Percentiles rank a stretch among this genome's conserved stretches.
Evolutionary conservation across 2,888 invertebrate genomes (phyloP).

Genomic region (Athalia circularis): DNA sequence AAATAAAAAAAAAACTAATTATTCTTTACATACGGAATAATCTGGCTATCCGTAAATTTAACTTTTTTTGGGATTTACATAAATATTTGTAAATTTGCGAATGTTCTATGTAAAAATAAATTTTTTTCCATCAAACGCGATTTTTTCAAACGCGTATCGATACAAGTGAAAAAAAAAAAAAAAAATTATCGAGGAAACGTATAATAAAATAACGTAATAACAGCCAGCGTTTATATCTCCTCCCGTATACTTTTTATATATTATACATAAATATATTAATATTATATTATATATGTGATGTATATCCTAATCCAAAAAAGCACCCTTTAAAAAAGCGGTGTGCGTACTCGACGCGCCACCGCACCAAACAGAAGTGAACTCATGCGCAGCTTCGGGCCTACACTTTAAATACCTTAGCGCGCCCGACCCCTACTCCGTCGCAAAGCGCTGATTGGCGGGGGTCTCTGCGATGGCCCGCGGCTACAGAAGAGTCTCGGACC

Average conservation of each 20-base stretch:
- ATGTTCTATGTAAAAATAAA: no score
- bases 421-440: constrained; percentile 77
- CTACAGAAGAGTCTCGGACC: constrained; percentile 54
- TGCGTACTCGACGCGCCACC: constrained; percentile 62
- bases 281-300: constrained; percentile 6
- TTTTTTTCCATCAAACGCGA: no score
- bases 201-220: not conserved
- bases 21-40: no score
- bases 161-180: no score
- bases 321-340: constrained; percentile 43
- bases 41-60: no score
- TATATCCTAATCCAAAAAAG: constrained; percentile 30
- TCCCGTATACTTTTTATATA: not conserved
- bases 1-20: no score
- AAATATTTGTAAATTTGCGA: no score
- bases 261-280: not conserved
- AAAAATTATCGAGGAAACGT: not conserved
- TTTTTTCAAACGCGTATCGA: no score
- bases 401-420: constrained; percentile 79
- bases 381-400: constrained; percentile 78
- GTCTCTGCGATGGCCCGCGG: constrained; percentile 60
- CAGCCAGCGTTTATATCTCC: not conserved
- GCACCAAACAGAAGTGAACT: constrained; percentile 78
- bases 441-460: constrained; percentile 74
- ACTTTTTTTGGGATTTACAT: no score